A percentile compares a stretch with the other conserved stretches of the same genome.
phyloP scores from a whole-genome alignment of 2,797 vertebrate genomes.

The Siniperca scherzeri region DNA sequence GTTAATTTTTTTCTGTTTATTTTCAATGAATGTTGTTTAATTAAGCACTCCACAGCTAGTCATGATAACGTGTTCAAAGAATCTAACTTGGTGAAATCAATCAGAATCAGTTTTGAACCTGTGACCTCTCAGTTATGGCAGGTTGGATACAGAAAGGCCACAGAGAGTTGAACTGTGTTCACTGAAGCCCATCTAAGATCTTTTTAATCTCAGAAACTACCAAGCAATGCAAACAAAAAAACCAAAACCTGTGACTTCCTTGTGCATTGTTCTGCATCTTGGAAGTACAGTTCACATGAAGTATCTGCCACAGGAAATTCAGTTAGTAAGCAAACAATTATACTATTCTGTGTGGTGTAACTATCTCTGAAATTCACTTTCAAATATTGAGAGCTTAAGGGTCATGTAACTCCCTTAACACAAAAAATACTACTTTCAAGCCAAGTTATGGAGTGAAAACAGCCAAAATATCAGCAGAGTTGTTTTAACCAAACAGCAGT shows the following conservation, averaged over 20 bases:
- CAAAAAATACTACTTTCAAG: neutral
- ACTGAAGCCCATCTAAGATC: neutral
- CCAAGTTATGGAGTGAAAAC: neutral
- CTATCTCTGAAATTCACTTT: neutral
- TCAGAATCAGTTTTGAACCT: neutral
- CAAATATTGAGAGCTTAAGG: neutral
- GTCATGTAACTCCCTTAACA: neutral
- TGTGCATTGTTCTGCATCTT: neutral
- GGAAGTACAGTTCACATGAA: neutral
- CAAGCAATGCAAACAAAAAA: neutral
- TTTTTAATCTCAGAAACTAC: neutral
- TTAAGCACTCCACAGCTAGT: neutral
- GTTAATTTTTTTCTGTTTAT: neutral
- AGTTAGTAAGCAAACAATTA: neutral
- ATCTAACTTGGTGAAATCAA: neutral
- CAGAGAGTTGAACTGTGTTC: neutral
- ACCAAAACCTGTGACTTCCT: neutral
- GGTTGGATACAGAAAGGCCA: neutral
- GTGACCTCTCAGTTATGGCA: neutral
- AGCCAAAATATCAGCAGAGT: neutral
- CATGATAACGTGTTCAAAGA: neutral
- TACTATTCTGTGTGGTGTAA: neutral
- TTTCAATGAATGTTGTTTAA: neutral
- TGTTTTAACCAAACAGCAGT: neutral
- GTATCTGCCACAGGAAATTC: neutral